These are phyloP conservation scores for Xestia c-nigrum DNA, from an alignment of 2,888 invertebrate species.

Conservation along the genomic window DNA sequence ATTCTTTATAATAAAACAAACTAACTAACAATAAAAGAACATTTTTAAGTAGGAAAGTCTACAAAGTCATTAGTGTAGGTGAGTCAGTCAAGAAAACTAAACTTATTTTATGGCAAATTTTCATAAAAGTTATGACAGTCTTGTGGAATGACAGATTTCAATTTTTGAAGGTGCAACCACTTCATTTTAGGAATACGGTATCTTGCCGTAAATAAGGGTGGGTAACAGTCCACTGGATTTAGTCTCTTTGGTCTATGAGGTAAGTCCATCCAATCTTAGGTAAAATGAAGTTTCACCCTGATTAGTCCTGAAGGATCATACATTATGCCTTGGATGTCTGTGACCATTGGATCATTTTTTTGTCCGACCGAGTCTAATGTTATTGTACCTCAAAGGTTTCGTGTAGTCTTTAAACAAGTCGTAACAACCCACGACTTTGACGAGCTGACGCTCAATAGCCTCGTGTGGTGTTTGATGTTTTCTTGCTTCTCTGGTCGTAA, in stretches of 20 bases:
- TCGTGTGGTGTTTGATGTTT: too few species aligned
- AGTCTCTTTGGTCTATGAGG: constrained; percentile 32
- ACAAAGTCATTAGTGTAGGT: constrained; percentile 13
- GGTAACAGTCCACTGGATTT: constrained; percentile 33
- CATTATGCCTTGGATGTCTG: background rate
- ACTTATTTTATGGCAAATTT: constrained; percentile 16
- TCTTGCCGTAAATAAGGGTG: too few species aligned
- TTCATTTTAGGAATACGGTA: too few species aligned
- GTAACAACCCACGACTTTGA: too few species aligned
- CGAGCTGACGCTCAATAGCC: background rate
- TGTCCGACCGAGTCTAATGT: background rate
- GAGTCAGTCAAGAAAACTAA: constrained; percentile 17
- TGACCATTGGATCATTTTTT: background rate
- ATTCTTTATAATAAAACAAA: too few species aligned
- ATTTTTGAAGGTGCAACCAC: too few species aligned
- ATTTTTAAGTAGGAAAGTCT: constrained; percentile 12
- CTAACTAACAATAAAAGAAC: background rate
- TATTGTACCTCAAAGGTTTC: background rate
- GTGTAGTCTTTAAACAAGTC: too few species aligned
- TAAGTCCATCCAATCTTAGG: constrained; percentile 40
- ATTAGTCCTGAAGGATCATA: constrained; percentile 1
- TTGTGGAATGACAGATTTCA: constrained; percentile 23
- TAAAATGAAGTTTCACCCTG: constrained; percentile 43
- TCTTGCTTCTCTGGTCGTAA: too few species aligned
- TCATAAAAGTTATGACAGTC: constrained; percentile 20